These are phyloP conservation scores for Anguilla marmorata DNA, from an alignment of 2,797 vertebrate genomes.

Conservation along the genomic window DNA sequence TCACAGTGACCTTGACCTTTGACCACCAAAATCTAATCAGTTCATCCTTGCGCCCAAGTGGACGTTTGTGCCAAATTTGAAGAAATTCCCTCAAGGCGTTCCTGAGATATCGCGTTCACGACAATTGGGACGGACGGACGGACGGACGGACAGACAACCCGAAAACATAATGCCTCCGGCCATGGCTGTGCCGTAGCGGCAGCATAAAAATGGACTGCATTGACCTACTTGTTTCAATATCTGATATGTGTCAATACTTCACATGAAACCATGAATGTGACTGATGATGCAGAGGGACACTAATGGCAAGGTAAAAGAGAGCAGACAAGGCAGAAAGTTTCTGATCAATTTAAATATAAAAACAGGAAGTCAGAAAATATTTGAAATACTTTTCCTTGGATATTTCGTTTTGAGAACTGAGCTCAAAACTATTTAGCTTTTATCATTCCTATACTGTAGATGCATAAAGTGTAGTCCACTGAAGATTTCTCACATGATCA, in stretches of 20 bases:
- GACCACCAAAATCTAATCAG: too few relatives aligned
- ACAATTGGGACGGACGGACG: too few relatives aligned
- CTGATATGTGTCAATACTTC: background rate
- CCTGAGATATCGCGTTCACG: too few relatives aligned
- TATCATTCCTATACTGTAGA: slow-evolving; percentile 18
- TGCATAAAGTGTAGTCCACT: slow-evolving; percentile 26
- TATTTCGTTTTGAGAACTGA: background rate
- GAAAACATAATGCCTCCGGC: too few relatives aligned
- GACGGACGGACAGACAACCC: too few relatives aligned
- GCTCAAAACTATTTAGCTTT: background rate
- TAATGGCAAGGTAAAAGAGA: background rate
- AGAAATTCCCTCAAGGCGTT: too few relatives aligned
- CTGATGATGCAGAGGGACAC: background rate
- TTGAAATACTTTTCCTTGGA: background rate
- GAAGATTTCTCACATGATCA: slow-evolving; percentile 35
- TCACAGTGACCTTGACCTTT: too few relatives aligned
- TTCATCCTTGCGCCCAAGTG: too few relatives aligned
- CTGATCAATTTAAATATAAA: background rate
- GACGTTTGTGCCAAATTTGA: too few relatives aligned
- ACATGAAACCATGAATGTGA: background rate
- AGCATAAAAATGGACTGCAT: background rate
- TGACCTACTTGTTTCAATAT: background rate
- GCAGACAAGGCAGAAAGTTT: background rate
- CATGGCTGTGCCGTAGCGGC: too few relatives aligned
- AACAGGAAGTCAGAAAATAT: background rate